phyloP scores from a whole-genome alignment of 2,888 invertebrate genomes.

The Latrodectus elegans region DNA sequence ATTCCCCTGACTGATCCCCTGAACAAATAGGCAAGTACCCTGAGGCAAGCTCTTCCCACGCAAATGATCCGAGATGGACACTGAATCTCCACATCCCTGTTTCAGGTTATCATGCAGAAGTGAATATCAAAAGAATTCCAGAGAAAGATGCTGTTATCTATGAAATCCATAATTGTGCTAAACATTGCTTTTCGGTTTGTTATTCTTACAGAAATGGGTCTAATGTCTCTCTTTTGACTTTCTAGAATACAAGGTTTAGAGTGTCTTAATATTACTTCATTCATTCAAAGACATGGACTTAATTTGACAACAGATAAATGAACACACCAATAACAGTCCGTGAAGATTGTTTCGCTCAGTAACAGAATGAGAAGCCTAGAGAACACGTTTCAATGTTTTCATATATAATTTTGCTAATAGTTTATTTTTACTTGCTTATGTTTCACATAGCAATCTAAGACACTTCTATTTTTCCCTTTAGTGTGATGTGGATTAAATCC shows the following conservation, averaged over 20 bases:
- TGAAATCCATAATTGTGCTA: constrained; percentile 14
- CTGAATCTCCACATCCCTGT: not conserved
- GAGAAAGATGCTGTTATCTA: not conserved
- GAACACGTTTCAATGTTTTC: constrained; percentile 42
- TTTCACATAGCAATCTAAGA: constrained; percentile 52
- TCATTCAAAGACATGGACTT: not conserved
- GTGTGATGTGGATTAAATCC: constrained; percentile 60
- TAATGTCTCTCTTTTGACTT: constrained; percentile 20
- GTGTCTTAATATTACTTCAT: constrained; percentile 11
- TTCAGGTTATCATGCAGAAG: not conserved
- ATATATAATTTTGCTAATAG: constrained; percentile 50
- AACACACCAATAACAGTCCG: not conserved
- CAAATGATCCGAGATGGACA: constrained; percentile 1
- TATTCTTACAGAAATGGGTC: not conserved
- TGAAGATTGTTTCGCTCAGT: not conserved
- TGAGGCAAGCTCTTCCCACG: not conserved
- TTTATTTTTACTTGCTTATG: constrained; percentile 46
- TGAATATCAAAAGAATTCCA: not conserved
- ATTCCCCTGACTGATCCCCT: constrained; percentile 46
- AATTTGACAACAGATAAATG: not conserved
- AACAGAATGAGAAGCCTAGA: not conserved
- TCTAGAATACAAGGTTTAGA: constrained; percentile 25
- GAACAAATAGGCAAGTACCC: constrained; percentile 7
- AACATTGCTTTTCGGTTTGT: constrained; percentile 2
- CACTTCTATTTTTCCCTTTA: constrained; percentile 57